Evolutionary conservation across 1,140 invertebrate genomes (phyloP), one percentile per base, ranked within the genome.

Genomic region (Hirudo medicinalis): DNA sequence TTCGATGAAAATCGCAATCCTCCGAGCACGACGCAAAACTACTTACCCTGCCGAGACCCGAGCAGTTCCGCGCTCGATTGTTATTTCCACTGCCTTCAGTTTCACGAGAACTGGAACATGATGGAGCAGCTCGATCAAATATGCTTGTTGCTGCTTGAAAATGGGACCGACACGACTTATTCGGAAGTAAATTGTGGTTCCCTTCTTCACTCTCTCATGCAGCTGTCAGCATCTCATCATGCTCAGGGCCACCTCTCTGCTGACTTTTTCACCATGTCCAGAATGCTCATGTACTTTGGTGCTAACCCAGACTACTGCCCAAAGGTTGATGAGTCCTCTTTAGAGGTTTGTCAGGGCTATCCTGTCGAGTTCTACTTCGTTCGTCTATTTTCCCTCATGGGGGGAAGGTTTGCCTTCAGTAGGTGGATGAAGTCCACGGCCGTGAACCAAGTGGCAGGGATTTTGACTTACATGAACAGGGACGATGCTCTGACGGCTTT

Each of bases 281-380:
- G 69, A 13, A 73, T 73, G 72, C 54, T 73, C 29, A 67, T 73
- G 36, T 63, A 70, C 54, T 70, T 63, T 25, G 72, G 72, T 17
- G 72, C 72, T 17, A 22, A 70, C 53, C 69, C 69, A 15, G 69
- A 73, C 32, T 20, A 8, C 2, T 32, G 57, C 8, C 22, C 57
- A 1, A 13, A 25, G 57, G 57, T 32, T 6, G 11, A 49, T 4
- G 20, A 17, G 20, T 57, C 69, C 53, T 27, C 71, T 17, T 29
- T 11, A 11, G 67, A 53, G 27, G 67, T 49, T 13, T 49, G 43
- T 17, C 43, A 9, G 15, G 40, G 25, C 17, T 73, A 70, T 22
- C 69, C 72, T 1, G 69, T 73, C 17, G 27, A 70, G n/a, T 63
- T 60, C 32, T 73, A 73, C 43, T 73, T 73, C 40, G 32, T 20